Percentiles rank a stretch among this genome's conserved stretches.
These are phyloP conservation scores for Opisthograptis luteolata DNA, from an alignment of 2,888 invertebrate species.

Conservation along the genomic window DNA sequence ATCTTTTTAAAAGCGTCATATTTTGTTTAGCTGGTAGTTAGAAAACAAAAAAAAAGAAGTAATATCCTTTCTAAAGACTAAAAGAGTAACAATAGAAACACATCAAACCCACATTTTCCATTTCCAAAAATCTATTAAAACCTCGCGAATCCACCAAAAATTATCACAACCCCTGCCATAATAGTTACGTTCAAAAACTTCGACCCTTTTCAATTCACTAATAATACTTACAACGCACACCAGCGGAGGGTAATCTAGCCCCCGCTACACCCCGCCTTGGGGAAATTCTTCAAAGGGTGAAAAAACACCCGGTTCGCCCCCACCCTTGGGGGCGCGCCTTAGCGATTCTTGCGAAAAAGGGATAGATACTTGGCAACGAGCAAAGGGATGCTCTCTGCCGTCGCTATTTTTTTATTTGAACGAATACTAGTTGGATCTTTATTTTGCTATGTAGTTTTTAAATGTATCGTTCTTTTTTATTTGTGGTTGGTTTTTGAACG, in stretches of 20 bases:
- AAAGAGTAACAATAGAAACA: background rate
- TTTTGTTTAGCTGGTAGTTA: no score
- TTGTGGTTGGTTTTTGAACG: background rate
- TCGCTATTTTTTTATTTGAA: constrained; percentile 56
- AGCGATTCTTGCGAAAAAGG: constrained; percentile 83
- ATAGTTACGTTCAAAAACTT: constrained; percentile 68
- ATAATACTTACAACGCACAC: constrained; percentile 73
- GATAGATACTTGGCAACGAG: constrained; percentile 80
- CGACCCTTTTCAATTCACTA: constrained; percentile 78
- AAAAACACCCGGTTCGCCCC: constrained; percentile 65
- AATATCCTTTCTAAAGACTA: background rate
- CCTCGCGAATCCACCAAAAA: constrained; percentile 34
- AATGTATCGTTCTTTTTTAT: background rate
- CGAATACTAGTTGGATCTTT: constrained; percentile 22
- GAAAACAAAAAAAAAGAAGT: background rate
- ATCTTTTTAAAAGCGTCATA: no score
- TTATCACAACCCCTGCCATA: constrained; percentile 36
- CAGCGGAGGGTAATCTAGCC: constrained; percentile 51
- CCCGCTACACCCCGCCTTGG: constrained; percentile 70
- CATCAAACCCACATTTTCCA: constrained; percentile 7
- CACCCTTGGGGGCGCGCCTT: constrained; percentile 71
- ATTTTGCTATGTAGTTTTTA: background rate
- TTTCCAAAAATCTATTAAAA: constrained; percentile 12
- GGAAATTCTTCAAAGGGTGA: constrained; percentile 84
- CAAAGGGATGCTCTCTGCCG: constrained; percentile 59